These are phyloP conservation scores for Ophthalmolycus amberensis DNA, from an alignment of 2,113 vertebrate species.

Conservation along the genomic window DNA sequence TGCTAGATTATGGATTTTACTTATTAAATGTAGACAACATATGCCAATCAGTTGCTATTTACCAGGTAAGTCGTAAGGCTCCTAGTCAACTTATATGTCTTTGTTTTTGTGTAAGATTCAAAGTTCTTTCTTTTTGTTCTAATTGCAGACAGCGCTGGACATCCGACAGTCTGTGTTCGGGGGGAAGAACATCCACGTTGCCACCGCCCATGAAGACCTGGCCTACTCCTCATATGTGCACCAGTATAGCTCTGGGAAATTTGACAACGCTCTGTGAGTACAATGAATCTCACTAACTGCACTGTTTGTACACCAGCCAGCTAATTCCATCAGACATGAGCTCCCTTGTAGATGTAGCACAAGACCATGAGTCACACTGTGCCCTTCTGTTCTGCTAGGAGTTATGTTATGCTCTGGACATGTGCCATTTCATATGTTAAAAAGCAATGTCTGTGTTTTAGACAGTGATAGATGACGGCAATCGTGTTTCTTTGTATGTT, in stretches of 20 bases:
- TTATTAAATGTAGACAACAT: conserved; percentile 99
- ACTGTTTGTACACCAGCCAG: neutral
- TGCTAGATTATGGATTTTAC: conserved; percentile 99
- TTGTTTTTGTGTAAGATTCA: neutral
- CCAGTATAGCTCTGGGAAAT: conserved; percentile 99
- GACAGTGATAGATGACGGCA: neutral
- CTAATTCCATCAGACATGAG: conserved; percentile 28
- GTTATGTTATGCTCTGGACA: neutral
- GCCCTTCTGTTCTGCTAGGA: neutral
- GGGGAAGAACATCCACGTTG: conserved; percentile 99
- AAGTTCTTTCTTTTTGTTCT: neutral
- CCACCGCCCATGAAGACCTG: conserved; percentile 97
- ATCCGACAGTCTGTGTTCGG: conserved; percentile 99
- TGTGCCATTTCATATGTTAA: conserved; percentile 2
- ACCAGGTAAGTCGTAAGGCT: conserved; percentile 86
- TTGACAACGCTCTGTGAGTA: conserved; percentile 98
- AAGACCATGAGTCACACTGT: conserved; percentile 19
- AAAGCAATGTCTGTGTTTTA: neutral
- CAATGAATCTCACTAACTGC: neutral
- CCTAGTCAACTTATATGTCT: neutral
- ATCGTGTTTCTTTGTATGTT: neutral
- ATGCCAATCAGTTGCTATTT: conserved; percentile 98
- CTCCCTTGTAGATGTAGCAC: conserved; percentile 14
- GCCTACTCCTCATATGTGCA: conserved; percentile 99
- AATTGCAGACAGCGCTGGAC: conserved; percentile 92